Percentiles rank a stretch among this genome's conserved stretches.
These are phyloP conservation scores for Acanthosepion lycidas DNA, from an alignment of 2,888 invertebrate genomes.

Conservation along the genomic window DNA sequence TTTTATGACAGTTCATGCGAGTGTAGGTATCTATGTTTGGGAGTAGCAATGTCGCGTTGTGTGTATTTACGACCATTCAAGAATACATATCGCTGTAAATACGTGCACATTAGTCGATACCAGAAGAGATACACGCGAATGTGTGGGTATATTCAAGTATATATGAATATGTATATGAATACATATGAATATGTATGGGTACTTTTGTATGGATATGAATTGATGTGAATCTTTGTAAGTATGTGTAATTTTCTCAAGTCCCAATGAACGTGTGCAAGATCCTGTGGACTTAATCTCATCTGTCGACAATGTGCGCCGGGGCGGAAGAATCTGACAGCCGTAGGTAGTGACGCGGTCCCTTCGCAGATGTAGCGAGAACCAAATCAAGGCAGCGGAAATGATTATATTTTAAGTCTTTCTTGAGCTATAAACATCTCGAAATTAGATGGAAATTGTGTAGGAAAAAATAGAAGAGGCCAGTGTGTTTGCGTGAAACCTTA, in stretches of 20 bases:
- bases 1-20: too few relatives aligned
- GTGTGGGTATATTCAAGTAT: not conserved
- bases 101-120: too few relatives aligned
- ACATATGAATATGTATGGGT: not conserved
- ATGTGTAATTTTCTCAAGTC: not conserved
- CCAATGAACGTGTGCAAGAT: not conserved
- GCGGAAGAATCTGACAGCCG: slow-evolving; percentile 22
- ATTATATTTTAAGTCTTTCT: not conserved
- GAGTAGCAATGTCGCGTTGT: too few relatives aligned
- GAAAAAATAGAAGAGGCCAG: not conserved
- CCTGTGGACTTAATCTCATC: not conserved
- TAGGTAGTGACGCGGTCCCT: not conserved
- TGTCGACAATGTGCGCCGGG: not conserved
- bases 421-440: slow-evolving; percentile 21
- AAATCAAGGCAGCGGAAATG: not conserved
- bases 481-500: not conserved
- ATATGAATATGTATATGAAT: not conserved
- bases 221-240: not conserved
- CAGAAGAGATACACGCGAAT: too few relatives aligned
- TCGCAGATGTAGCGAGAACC: not conserved
- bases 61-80: too few relatives aligned
- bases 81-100: too few relatives aligned
- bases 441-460: slow-evolving; percentile 1
- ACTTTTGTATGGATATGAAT: not conserved
- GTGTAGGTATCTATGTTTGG: too few relatives aligned